Evolutionary conservation across 1,140 invertebrate species (phyloP).

Genomic region (Argopecten irradians): DNA sequence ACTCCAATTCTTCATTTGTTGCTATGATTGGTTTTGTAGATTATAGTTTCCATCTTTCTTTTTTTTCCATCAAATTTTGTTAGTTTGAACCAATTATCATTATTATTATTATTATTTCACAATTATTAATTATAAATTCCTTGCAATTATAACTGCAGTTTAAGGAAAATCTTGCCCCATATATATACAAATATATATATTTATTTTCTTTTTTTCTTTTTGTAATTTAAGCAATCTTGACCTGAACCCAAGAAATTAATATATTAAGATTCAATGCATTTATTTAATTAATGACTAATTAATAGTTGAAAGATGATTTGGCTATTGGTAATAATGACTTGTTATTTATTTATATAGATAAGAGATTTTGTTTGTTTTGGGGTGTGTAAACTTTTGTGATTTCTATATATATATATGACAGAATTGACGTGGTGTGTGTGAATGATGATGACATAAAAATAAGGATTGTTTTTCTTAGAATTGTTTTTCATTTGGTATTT

Average conservation of each 20-base stretch:
- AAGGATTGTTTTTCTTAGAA: neutral
- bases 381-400: slow-evolving; percentile 21
- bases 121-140: neutral
- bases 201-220: no score
- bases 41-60: neutral
- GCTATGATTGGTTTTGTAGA: slow-evolving; percentile 3
- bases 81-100: neutral
- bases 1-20: neutral
- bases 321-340: neutral
- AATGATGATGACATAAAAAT: neutral
- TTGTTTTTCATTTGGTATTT: slow-evolving; percentile 15
- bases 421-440: slow-evolving; percentile 7
- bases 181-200: neutral
- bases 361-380: neutral
- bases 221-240: slow-evolving; percentile 12
- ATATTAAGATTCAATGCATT: slow-evolving; percentile 4
- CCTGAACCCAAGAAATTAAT: slow-evolving; percentile 2
- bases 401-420: slow-evolving; percentile 18
- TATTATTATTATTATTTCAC: neutral
- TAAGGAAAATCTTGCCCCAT: neutral
- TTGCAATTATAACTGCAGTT: no score
- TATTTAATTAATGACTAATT: neutral
- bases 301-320: neutral
- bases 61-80: neutral
- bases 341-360: slow-evolving; percentile 19